Percentiles rank a stretch among this genome's conserved stretches.
These are phyloP conservation scores for Plagodis pulveraria DNA, from an alignment of 2,888 invertebrate genomes.

Conservation along the genomic window DNA sequence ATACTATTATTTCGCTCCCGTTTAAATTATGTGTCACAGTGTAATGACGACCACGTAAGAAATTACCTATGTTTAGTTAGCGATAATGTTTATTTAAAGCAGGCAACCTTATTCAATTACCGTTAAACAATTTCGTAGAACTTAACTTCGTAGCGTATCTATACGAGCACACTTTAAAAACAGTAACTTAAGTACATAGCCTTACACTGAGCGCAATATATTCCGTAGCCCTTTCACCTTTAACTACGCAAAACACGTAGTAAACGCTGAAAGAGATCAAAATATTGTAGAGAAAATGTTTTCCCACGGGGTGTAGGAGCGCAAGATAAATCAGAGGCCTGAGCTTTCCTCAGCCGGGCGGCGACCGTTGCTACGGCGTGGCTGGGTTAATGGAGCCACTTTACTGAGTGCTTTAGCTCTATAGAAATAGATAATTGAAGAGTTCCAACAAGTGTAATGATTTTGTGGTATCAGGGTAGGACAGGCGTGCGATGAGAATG, in stretches of 20 bases:
- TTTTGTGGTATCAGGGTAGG: not conserved
- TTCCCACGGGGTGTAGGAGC: constrained; percentile 39
- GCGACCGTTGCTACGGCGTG: constrained; percentile 68
- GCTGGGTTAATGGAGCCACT: constrained; percentile 58
- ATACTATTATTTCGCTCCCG: too few relatives aligned
- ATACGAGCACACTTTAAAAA: too few relatives aligned
- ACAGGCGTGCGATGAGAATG: not conserved
- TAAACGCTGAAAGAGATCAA: constrained; percentile 33
- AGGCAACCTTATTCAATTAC: too few relatives aligned
- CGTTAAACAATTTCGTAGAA: too few relatives aligned
- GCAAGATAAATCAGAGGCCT: constrained; percentile 61
- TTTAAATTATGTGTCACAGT: too few relatives aligned
- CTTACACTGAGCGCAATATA: constrained; percentile 7
- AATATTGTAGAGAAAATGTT: constrained; percentile 34
- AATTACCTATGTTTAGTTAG: too few relatives aligned
- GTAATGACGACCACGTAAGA: too few relatives aligned
- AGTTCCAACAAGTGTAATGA: not conserved
- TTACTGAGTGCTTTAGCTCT: constrained; percentile 7
- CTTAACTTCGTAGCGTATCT: too few relatives aligned
- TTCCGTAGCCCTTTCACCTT: constrained; percentile 27
- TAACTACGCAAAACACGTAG: constrained; percentile 28
- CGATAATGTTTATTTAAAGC: too few relatives aligned
- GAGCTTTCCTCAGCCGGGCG: constrained; percentile 62
- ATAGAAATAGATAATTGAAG: not conserved
- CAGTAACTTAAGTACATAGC: too few relatives aligned